A percentile compares a stretch with the other conserved stretches of the same genome.
Evolutionary conservation across 2,113 vertebrate genomes (phyloP).

Genomic region (Mastomys natalensis): DNA sequence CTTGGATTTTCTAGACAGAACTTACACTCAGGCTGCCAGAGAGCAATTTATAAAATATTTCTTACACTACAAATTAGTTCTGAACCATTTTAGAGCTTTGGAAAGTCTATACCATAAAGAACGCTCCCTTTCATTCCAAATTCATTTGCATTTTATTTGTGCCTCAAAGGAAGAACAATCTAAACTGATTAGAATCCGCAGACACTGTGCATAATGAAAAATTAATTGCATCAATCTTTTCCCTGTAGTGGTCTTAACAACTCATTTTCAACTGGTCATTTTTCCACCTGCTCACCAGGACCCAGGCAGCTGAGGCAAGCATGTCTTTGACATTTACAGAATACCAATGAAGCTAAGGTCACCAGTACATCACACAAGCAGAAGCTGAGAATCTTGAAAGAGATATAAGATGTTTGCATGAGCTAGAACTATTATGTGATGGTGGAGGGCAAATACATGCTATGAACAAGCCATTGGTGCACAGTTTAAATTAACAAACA

Average conservation of each 20-base stretch:
- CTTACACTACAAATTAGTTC: conserved; percentile 82
- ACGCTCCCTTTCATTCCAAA: conserved; percentile 83
- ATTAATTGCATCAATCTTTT: conserved; percentile 93
- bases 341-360: conserved; percentile 89
- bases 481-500: conserved; percentile 59
- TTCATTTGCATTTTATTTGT: conserved; percentile 89
- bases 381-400: conserved; percentile 72
- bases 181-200: conserved; percentile 89
- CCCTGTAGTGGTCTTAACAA: conserved; percentile 89
- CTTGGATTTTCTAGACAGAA: conserved; percentile 58
- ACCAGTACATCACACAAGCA: conserved; percentile 63
- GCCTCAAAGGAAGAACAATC: conserved; percentile 87
- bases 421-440: conserved; percentile 74
- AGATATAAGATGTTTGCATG: conserved; percentile 82
- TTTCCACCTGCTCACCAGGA: conserved; percentile 90
- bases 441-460: conserved; percentile 65
- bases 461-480: conserved; percentile 72
- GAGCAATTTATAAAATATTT: conserved; percentile 85
- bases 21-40: conserved; percentile 42
- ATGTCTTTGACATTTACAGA: conserved; percentile 83
- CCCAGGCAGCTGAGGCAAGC: conserved; percentile 87
- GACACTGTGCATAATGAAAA: conserved; percentile 90
- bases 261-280: conserved; percentile 91
- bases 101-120: conserved; percentile 83
- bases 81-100: conserved; percentile 79